These are phyloP conservation scores for Tenthredo scrophulariae DNA, from an alignment of 2,888 invertebrate species.

Conservation along the genomic window DNA sequence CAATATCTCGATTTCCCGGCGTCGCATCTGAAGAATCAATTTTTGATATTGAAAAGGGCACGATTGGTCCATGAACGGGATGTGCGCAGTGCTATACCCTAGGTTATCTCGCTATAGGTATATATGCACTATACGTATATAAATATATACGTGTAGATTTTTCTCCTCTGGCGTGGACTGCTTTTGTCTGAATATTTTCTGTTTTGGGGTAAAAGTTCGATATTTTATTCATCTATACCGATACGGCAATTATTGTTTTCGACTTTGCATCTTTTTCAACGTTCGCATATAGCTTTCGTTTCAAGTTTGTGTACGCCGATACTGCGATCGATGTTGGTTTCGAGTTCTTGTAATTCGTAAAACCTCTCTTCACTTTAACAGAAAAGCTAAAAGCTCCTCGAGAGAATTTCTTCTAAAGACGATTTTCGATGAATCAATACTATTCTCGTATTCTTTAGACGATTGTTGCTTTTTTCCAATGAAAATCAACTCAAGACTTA, in stretches of 20 bases:
- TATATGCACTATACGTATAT: not conserved
- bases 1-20: conserved; percentile 33
- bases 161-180: no score
- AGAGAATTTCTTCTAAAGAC: not conserved
- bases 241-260: conserved; percentile 10
- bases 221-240: not conserved
- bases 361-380: not conserved
- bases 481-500: not conserved
- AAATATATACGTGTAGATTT: not conserved
- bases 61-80: conserved; percentile 33
- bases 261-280: not conserved
- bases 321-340: not conserved
- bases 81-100: not conserved
- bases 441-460: not conserved
- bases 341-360: not conserved
- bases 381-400: not conserved
- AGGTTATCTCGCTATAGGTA: not conserved
- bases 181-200: conserved; percentile 12
- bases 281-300: not conserved
- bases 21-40: conserved; percentile 42
- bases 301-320: not conserved
- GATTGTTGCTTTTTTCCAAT: not conserved
- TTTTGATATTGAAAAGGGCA: conserved; percentile 41
- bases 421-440: not conserved
- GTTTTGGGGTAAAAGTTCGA: not conserved